phyloP scores from a whole-genome alignment of 2,113 vertebrate species.

The Indicator maculatus region DNA sequence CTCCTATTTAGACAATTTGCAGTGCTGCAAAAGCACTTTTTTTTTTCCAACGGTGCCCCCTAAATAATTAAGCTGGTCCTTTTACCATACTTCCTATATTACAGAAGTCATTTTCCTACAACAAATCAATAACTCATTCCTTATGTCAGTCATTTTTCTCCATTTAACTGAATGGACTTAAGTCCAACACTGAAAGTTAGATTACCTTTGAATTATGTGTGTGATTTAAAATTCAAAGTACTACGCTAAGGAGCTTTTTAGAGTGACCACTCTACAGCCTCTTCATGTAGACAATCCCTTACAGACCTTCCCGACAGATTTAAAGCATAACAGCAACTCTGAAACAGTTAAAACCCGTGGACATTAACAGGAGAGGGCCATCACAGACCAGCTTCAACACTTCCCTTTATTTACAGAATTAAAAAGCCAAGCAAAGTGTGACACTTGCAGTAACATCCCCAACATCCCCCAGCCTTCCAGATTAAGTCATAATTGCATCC shows the following conservation, averaged over 20 bases:
- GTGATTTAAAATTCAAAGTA: conserved; percentile 97
- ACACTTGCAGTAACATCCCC: not conserved
- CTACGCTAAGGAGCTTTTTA: conserved; percentile 86
- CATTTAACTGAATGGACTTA: conserved; percentile 81
- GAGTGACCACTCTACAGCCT: conserved; percentile 82
- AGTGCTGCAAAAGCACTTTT: conserved; percentile 78
- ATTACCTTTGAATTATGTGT: conserved; percentile 95
- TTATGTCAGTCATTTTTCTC: conserved; percentile 83
- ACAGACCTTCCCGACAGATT: conserved; percentile 66
- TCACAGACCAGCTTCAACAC: not conserved
- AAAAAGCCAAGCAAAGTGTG: not conserved
- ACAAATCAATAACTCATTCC: conserved; percentile 83
- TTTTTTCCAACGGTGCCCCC: conserved; percentile 74
- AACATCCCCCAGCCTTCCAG: not conserved
- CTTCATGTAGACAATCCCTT: conserved; percentile 75
- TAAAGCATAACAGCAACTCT: conserved; percentile 55
- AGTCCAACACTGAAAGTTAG: conserved; percentile 85
- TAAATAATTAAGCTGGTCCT: conserved; percentile 85
- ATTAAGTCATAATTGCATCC: not conserved
- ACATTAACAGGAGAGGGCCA: not conserved
- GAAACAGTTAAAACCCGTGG: conserved; percentile 34
- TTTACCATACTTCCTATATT: conserved; percentile 84
- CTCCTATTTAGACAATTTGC: conserved; percentile 68
- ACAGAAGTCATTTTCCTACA: conserved; percentile 80
- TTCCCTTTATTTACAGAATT: conserved; percentile 9